phyloP scores from a whole-genome alignment of 2,113 vertebrate genomes.

The Bambusicola thoracicus region DNA sequence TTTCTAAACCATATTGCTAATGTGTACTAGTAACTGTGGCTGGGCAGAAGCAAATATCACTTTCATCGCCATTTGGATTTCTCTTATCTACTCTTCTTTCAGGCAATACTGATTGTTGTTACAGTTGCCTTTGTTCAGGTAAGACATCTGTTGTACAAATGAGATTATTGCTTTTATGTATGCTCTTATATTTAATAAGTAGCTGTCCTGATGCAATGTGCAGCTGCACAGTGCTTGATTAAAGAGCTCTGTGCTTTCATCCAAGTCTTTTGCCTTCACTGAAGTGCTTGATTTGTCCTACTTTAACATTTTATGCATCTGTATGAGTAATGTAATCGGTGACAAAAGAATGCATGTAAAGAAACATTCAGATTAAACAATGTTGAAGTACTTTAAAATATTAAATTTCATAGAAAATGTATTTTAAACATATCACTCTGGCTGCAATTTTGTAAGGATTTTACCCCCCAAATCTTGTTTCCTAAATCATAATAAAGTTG shows the following conservation, averaged over 20 bases:
- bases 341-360: neutral
- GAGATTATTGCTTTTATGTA: neutral
- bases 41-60: neutral
- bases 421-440: neutral
- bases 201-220: neutral
- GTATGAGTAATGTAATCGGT: neutral
- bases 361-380: neutral
- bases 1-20: neutral
- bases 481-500: neutral
- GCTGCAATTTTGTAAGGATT: neutral
- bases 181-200: neutral
- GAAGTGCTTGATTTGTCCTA: neutral
- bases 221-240: neutral
- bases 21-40: neutral
- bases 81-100: neutral
- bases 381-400: neutral
- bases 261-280: neutral
- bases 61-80: neutral
- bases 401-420: neutral
- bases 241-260: neutral
- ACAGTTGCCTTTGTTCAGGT: constrained; percentile 99
- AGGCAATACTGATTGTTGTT: constrained; percentile 98
- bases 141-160: constrained; percentile 39
- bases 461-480: neutral
- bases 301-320: neutral